phyloP scores from a whole-genome alignment of 2,797 vertebrate genomes.

The Euthynnus affinis region DNA sequence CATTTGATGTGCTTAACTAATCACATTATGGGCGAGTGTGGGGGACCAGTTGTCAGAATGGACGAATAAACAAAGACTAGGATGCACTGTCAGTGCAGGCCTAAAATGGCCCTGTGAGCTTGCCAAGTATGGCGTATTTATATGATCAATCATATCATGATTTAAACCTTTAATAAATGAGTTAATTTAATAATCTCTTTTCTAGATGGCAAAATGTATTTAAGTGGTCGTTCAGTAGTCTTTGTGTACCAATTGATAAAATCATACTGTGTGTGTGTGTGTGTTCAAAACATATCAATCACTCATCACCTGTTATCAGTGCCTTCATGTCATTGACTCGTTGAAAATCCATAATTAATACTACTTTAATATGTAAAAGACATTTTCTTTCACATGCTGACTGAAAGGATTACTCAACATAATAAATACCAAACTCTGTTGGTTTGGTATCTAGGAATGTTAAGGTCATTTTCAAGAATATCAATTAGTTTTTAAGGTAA shows the following conservation, averaged over 20 bases:
- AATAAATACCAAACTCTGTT: background rate
- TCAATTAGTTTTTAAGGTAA: background rate
- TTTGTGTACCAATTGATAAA: slow-evolving; percentile 39
- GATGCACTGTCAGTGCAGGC: slow-evolving; percentile 84
- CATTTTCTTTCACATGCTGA: slow-evolving; percentile 4
- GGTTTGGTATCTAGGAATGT: background rate
- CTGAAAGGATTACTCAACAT: background rate
- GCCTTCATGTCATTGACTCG: slow-evolving; percentile 23
- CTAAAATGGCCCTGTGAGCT: slow-evolving; percentile 86
- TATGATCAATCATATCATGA: slow-evolving; percentile 65
- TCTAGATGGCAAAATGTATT: background rate
- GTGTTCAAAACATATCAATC: slow-evolving; percentile 14
- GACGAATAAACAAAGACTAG: slow-evolving; percentile 85
- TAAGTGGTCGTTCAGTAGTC: background rate
- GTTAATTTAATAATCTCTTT: background rate
- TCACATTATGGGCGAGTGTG: slow-evolving; percentile 44
- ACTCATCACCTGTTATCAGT: slow-evolving; percentile 4
- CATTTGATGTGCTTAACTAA: slow-evolving; percentile 33
- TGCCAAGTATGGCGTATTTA: slow-evolving; percentile 87
- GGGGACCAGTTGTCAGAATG: slow-evolving; percentile 71
- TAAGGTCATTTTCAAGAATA: slow-evolving; percentile 7
- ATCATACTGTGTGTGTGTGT: slow-evolving; percentile 14
- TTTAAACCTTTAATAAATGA: slow-evolving; percentile 13
- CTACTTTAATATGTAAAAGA: background rate
- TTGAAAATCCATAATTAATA: slow-evolving; percentile 2